Conservation (phyloP, 2,113 vertebrate species). For the Epinephelus lanceolatus region DNA sequence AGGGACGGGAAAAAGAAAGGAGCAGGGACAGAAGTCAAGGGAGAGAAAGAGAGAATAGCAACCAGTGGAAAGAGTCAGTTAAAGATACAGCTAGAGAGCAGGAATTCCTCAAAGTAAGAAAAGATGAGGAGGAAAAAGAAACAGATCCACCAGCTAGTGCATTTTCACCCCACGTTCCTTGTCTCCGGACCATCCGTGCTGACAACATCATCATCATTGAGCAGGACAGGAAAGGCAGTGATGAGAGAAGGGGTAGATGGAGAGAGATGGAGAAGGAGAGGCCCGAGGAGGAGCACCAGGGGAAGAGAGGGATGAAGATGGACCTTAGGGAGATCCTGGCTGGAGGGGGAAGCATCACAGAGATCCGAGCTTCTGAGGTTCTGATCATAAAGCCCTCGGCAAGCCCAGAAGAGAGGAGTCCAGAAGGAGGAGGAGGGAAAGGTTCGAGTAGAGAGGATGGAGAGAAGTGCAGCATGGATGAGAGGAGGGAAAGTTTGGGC, state of each 20-base stretch:
- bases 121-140: slow-evolving; percentile 66
- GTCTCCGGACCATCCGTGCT: slow-evolving; percentile 83
- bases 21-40: slow-evolving; percentile 64
- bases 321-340: slow-evolving; percentile 81
- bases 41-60: slow-evolving; percentile 61
- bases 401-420: slow-evolving; percentile 55
- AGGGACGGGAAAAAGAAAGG: slow-evolving; percentile 65
- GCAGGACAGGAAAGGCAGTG: slow-evolving; percentile 69
- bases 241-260: slow-evolving; percentile 58
- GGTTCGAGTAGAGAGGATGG: slow-evolving; percentile 48
- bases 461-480: slow-evolving; percentile 51
- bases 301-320: slow-evolving; percentile 80
- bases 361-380: slow-evolving; percentile 84
- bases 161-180: slow-evolving; percentile 40
- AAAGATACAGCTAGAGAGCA: slow-evolving; percentile 60
- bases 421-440: slow-evolving; percentile 5
- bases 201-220: slow-evolving; percentile 88
- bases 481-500: slow-evolving; percentile 39
- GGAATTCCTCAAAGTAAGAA: slow-evolving; percentile 59
- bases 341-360: slow-evolving; percentile 81
- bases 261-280: slow-evolving; percentile 68
- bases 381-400: slow-evolving; percentile 80
- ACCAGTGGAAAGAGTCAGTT: slow-evolving; percentile 54
- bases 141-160: slow-evolving; percentile 17
- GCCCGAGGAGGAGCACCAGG: slow-evolving; percentile 61